These are phyloP conservation scores for Invenusta paracnida DNA, from an alignment of 2,888 invertebrate genomes.

Conservation along the genomic window DNA sequence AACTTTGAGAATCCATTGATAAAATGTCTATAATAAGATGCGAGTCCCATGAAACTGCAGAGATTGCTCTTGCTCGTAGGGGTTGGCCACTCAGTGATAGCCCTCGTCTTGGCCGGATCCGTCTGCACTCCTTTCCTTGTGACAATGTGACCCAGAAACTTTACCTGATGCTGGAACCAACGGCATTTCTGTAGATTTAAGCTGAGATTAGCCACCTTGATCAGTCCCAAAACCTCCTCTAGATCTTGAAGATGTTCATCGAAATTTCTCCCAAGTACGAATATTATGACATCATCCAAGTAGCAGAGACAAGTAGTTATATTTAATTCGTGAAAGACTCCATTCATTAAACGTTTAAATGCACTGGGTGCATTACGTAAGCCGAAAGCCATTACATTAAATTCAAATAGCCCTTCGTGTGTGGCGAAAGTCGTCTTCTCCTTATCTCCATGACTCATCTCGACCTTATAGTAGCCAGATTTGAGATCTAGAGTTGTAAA, in stretches of 20 bases:
- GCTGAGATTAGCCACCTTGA: background rate
- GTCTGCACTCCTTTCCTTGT: background rate
- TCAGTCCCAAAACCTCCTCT: slow-evolving; percentile 15
- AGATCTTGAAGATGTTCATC: slow-evolving; percentile 23
- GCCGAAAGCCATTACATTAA: no score
- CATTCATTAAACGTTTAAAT: no score
- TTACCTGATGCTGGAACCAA: slow-evolving; percentile 42
- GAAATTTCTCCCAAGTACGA: background rate
- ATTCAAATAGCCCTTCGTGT: no score
- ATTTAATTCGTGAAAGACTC: no score
- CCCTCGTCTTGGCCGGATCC: background rate
- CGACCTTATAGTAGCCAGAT: no score
- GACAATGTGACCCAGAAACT: slow-evolving; percentile 32
- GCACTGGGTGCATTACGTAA: no score
- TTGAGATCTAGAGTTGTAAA: no score
- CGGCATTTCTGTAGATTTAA: slow-evolving; percentile 43
- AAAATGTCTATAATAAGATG: slow-evolving; percentile 33
- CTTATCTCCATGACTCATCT: no score
- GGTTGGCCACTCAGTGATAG: slow-evolving; percentile 15
- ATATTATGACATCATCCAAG: slow-evolving; percentile 35
- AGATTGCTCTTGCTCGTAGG: slow-evolving; percentile 26
- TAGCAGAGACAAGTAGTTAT: background rate
- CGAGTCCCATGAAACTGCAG: slow-evolving; percentile 25
- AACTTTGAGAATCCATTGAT: slow-evolving; percentile 35
- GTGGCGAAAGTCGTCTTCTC: no score